Conservation (phyloP, 2,113 vertebrate species). For the Sinocyclocheilus grahami region DNA sequence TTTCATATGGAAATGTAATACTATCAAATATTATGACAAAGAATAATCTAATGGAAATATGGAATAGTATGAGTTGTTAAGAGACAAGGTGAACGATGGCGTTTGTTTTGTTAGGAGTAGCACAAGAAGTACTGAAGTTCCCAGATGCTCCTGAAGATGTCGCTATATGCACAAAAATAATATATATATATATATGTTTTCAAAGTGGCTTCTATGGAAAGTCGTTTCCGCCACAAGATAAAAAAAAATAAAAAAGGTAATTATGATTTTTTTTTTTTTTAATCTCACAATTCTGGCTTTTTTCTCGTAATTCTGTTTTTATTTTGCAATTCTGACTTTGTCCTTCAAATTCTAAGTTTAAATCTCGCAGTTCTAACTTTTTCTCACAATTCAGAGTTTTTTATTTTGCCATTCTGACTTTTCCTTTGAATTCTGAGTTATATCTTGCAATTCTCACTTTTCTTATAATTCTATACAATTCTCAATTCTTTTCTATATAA, state of each 20-base stretch:
- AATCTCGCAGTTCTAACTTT: too few species aligned
- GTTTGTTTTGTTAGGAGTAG: conserved; percentile 65
- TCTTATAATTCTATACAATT: too few species aligned
- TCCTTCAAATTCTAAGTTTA: too few species aligned
- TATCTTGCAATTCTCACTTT: too few species aligned
- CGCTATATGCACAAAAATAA: conserved; percentile 81
- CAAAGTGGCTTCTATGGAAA: conserved; percentile 56
- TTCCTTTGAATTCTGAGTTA: too few species aligned
- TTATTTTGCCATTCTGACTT: too few species aligned
- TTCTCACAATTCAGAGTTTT: too few species aligned
- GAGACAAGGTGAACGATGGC: conserved; percentile 51
- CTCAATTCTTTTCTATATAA: too few species aligned
- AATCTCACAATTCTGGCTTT: background rate
- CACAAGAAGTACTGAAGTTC: conserved; percentile 63
- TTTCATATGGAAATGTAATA: conserved; percentile 65
- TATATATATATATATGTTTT: conserved; percentile 66
- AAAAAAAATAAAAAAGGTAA: too few species aligned
- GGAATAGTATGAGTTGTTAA: conserved; percentile 71
- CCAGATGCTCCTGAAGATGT: conserved; percentile 61
- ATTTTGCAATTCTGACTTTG: too few species aligned
- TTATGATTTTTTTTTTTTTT: background rate
- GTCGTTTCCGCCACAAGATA: background rate
- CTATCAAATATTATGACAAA: conserved; percentile 61
- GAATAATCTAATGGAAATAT: conserved; percentile 62
- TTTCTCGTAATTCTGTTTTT: background rate